Conservation (phyloP, 2,888 invertebrate species). For the Rotaria sp. region DNA sequence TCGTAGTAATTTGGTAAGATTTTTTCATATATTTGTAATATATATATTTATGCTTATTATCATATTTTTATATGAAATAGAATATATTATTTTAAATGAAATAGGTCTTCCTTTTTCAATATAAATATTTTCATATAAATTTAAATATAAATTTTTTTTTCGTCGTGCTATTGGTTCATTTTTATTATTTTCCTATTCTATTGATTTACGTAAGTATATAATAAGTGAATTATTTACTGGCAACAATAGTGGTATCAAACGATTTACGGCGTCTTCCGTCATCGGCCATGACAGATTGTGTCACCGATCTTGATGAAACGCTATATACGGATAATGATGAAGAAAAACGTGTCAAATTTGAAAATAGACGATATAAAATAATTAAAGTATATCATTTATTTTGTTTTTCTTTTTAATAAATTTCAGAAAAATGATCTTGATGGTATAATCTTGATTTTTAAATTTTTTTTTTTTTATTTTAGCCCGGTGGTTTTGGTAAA, state of each 20-base stretch:
- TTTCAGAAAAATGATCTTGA: no score
- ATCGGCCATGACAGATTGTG: neutral
- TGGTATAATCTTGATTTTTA: no score
- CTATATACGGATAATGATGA: neutral
- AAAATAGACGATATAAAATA: slow-evolving; percentile 5
- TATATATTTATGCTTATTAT: neutral
- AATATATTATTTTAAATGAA: neutral
- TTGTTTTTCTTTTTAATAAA: neutral
- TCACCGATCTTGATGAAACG: neutral
- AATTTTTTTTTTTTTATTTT: neutral
- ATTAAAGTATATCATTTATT: neutral
- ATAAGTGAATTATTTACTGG: neutral
- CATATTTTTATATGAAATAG: neutral
- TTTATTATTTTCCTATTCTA: neutral
- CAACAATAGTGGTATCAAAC: neutral
- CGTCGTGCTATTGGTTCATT: no score
- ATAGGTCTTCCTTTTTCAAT: neutral
- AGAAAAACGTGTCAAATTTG: slow-evolving; percentile 7
- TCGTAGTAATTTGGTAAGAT: neutral
- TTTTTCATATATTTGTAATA: neutral
- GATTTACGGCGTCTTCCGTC: neutral
- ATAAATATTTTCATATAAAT: neutral
- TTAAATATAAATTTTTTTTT: neutral
- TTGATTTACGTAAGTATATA: neutral
- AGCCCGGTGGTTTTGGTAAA: slow-evolving; percentile 63